Evolutionary conservation across 1,140 invertebrate genomes (phyloP), one percentile per base, ranked within the genome.

Genomic region (Papilio xuthus): DNA sequence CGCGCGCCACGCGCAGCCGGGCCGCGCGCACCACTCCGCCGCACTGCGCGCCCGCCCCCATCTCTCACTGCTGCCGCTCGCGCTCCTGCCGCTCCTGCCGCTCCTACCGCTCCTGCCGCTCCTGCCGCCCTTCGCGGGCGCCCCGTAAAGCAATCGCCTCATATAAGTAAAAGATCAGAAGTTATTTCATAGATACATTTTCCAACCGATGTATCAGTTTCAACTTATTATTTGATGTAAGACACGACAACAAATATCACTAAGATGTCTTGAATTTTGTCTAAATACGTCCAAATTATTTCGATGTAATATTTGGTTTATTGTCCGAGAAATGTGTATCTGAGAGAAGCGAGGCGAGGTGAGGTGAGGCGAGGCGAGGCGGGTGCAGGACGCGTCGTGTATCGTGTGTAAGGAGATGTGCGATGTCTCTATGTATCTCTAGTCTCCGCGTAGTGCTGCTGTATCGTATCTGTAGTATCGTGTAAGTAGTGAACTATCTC

Each of bases 371-470:
- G 23, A 47, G 15, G 42, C 7, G 20, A 63, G 73, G 47, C 23
- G 23, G 18, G 26, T 28, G 23, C 26, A 60, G 44, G 26, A 13
- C 20, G 9, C 28, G 74, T 76, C 63, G 74, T 76, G 74, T 76
- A 63, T 28, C 56, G 73, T 75, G 53, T 44, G 18, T 41, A n/a
- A 73, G 37, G 23, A 23, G 50, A 79, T 83, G 77, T 83, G 78
- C 53, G 41, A 78, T 82, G 71, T 78, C 79, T 81, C 71, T 82
- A 80, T 78, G 50, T 79, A 79, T 80, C 53, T 85, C 80, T 89
- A 90, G 87, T 85, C 85, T 88, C 86, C 80, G 89, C 90, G 90
- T 88, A 3, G 32, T 81, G 78, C 78, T 86, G 81, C 81, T 84
- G 79, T 87, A 82, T 82, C 75, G 50, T 74, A 20, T 75, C 18